A percentile compares a stretch with the other conserved stretches of the same genome.
Conservation (phyloP, 2,113 vertebrate species). For the Bos taurus region DNA sequence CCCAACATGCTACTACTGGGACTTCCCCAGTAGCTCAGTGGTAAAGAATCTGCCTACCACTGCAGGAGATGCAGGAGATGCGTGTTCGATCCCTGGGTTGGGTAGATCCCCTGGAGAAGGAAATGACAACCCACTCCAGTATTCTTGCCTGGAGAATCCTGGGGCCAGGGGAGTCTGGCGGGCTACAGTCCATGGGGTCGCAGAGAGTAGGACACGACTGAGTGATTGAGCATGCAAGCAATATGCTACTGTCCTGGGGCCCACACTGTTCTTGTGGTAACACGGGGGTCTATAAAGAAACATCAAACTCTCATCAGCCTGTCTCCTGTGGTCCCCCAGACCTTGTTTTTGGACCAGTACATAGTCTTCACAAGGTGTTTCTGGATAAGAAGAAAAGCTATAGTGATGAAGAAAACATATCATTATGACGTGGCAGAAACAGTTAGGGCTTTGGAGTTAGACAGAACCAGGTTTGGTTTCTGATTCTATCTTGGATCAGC, state of each 20-base stretch:
- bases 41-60: not conserved
- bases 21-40: not conserved
- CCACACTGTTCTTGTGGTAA: accelerated
- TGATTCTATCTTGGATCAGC: not conserved
- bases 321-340: not conserved
- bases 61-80: not conserved
- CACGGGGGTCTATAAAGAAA: not conserved
- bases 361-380: not conserved
- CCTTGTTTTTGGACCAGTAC: not conserved
- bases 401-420: not conserved
- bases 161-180: not conserved
- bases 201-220: not conserved
- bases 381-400: not conserved
- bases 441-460: not conserved
- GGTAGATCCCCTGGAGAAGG: not conserved
- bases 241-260: not conserved
- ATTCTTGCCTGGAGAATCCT: not conserved
- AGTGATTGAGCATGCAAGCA: not conserved
- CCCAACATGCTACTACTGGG: not conserved
- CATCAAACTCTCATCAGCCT: not conserved
- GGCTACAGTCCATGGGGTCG: not conserved
- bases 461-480: not conserved
- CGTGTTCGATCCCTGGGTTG: accelerated
- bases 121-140: not conserved
- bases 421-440: not conserved